These are phyloP conservation scores for Aleadryas rufinucha DNA, from an alignment of 2,113 vertebrate genomes.

Conservation along the genomic window DNA sequence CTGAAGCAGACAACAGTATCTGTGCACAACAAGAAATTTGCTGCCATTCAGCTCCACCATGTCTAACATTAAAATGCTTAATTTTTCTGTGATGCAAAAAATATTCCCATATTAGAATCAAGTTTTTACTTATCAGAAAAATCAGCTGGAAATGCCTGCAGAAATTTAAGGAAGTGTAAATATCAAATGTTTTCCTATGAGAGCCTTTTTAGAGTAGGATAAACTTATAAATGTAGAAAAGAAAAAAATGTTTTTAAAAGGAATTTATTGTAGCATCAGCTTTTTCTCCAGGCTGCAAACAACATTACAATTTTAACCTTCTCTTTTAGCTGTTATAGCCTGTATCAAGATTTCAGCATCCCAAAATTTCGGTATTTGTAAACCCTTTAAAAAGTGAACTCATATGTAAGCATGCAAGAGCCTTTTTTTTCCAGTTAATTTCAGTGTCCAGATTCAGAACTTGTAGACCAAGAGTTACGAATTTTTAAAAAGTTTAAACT, in stretches of 20 bases:
- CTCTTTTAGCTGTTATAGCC: not conserved
- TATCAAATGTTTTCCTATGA: not conserved
- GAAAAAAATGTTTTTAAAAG: not conserved
- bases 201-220: not conserved
- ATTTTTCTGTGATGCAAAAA: not conserved
- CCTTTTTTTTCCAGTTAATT: not conserved
- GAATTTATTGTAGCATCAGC: not conserved
- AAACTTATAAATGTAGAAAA: not conserved
- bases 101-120: not conserved
- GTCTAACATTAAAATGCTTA: not conserved
- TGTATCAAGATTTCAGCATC: not conserved
- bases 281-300: not conserved
- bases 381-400: not conserved
- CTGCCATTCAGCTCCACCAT: not conserved
- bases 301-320: not conserved
- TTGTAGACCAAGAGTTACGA: not conserved
- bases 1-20: not conserved
- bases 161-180: not conserved
- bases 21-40: not conserved
- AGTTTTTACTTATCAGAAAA: not conserved
- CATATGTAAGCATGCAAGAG: not conserved
- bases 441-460: not conserved
- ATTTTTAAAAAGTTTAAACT: not conserved
- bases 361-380: not conserved
- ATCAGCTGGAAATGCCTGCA: not conserved